These are phyloP conservation scores for Venusia cambrica DNA, from an alignment of 2,888 invertebrate genomes.

Conservation along the genomic window DNA sequence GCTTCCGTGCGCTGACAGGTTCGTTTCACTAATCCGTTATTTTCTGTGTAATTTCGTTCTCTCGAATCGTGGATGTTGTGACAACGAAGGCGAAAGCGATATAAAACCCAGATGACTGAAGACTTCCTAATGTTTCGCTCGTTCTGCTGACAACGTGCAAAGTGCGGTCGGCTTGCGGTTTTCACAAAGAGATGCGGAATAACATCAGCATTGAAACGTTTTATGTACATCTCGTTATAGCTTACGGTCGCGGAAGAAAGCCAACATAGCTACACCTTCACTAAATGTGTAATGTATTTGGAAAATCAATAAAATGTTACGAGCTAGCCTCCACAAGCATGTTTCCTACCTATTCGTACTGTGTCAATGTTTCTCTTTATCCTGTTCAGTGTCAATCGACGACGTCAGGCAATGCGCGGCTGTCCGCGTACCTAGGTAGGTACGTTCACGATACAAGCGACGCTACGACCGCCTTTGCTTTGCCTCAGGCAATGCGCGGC, in stretches of 20 bases:
- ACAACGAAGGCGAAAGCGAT: conserved; percentile 24
- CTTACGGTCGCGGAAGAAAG: conserved; percentile 26
- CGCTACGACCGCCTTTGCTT: too few relatives aligned
- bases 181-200: conserved; percentile 28
- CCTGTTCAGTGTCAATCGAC: too few relatives aligned
- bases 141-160: conserved; percentile 24
- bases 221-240: conserved; percentile 20
- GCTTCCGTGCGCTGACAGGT: conserved; percentile 24
- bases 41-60: conserved; percentile 24
- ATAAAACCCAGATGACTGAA: conserved; percentile 27
- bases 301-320: conserved; percentile 24
- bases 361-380: too few relatives aligned
- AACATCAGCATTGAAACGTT: conserved; percentile 29
- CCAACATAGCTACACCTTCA: conserved; percentile 19
- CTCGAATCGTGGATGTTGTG: conserved; percentile 20
- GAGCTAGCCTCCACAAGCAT: too few relatives aligned
- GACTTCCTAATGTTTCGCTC: conserved; percentile 30
- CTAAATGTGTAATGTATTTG: conserved; percentile 10
- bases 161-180: conserved; percentile 18
- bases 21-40: conserved; percentile 22
- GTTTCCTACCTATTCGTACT: too few relatives aligned
- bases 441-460: too few relatives aligned
- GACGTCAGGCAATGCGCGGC: too few relatives aligned
- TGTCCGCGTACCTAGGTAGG: too few relatives aligned
- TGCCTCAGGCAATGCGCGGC: too few relatives aligned